A percentile compares a stretch with the other conserved stretches of the same genome.
These are phyloP conservation scores for Galemys pyrenaicus DNA, from an alignment of 2,113 vertebrate species.

Conservation along the genomic window DNA sequence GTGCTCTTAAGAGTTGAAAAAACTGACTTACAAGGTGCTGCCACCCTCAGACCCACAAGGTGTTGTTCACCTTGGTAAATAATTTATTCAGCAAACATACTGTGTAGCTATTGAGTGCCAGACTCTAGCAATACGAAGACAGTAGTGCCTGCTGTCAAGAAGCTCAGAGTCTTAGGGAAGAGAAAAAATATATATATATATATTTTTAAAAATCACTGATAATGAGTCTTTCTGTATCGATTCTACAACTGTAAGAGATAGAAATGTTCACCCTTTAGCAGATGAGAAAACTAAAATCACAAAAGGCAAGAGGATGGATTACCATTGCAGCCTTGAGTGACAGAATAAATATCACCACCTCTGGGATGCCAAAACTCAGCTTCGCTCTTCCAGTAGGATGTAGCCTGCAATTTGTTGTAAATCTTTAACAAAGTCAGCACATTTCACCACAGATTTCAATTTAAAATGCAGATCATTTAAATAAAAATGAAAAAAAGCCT, in stretches of 20 bases:
- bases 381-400: background rate
- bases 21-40: constrained; percentile 57
- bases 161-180: background rate
- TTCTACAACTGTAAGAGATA: background rate
- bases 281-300: background rate
- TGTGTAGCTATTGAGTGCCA: constrained; percentile 21
- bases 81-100: constrained; percentile 70
- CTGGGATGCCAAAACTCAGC: background rate
- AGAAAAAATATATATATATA: background rate
- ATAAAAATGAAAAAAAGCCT: background rate
- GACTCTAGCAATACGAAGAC: constrained; percentile 47
- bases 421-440: constrained; percentile 1
- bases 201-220: background rate
- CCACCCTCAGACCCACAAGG: constrained; percentile 8
- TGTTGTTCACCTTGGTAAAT: constrained; percentile 70
- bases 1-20: constrained; percentile 37
- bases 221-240: background rate
- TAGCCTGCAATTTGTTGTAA: background rate
- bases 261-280: background rate
- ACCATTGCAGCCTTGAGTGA: background rate
- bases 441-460: constrained; percentile 36
- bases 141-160: constrained; percentile 18
- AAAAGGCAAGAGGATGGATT: background rate
- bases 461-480: constrained; percentile 53
- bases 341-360: background rate